Conservation (phyloP, 1,140 invertebrate genomes). For the Branchinecta lynchi region DNA sequence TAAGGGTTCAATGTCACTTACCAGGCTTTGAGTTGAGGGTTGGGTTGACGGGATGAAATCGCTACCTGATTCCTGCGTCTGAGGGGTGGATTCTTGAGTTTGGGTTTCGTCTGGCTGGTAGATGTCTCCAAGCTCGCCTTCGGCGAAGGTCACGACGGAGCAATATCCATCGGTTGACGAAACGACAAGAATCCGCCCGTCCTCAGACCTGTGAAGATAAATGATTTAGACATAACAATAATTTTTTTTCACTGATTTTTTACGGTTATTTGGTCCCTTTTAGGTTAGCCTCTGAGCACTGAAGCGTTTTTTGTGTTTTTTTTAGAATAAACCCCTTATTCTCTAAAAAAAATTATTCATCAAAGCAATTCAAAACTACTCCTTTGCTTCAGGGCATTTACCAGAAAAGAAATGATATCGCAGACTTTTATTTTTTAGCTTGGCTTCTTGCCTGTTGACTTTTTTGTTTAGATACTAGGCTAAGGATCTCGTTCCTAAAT, state of each 20-base stretch:
- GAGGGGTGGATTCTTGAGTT: background rate
- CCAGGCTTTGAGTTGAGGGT: background rate
- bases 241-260: background rate
- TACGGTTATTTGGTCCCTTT: background rate
- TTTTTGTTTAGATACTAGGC: too few relatives aligned
- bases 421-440: too few relatives aligned
- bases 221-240: background rate
- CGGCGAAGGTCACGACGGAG: conserved; percentile 67
- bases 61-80: conserved; percentile 7
- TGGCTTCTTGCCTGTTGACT: too few relatives aligned
- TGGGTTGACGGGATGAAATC: background rate
- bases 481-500: too few relatives aligned
- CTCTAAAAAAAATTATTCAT: too few relatives aligned
- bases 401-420: too few relatives aligned
- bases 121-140: conserved; percentile 59
- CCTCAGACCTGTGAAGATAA: conserved; percentile 45
- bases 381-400: too few relatives aligned
- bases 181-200: conserved; percentile 62
- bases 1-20: background rate
- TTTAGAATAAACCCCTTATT: too few relatives aligned
- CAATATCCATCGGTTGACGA: conserved; percentile 93
- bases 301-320: background rate
- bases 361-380: too few relatives aligned
- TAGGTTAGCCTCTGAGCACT: background rate
- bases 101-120: conserved; percentile 33